A percentile compares a stretch with the other conserved stretches of the same genome.
Conservation (phyloP, 2,113 vertebrate genomes). For the Corapipo altera region DNA sequence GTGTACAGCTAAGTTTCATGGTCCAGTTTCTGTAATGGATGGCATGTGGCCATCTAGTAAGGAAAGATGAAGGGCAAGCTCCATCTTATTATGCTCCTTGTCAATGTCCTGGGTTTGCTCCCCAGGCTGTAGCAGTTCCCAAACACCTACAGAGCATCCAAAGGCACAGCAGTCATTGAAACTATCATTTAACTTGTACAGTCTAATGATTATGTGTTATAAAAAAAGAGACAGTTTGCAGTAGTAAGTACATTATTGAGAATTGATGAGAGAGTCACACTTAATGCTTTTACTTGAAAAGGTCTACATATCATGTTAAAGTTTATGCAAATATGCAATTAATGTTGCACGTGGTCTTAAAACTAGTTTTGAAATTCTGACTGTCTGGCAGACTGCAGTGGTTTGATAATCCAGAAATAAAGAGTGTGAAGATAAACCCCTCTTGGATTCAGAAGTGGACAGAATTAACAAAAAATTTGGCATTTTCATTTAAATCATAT, state of each 20-base stretch:
- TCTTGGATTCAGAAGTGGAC: neutral
- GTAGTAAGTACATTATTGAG: neutral
- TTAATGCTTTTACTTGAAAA: neutral
- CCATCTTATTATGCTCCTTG: neutral
- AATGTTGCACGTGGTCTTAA: neutral
- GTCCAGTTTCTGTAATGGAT: neutral
- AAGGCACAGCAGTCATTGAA: neutral
- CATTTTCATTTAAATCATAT: neutral
- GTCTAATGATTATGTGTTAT: neutral
- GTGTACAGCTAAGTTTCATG: accelerated
- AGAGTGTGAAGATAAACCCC: neutral
- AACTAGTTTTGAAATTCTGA: neutral
- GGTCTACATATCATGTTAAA: neutral
- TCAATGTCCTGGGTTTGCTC: neutral
- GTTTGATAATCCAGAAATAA: neutral
- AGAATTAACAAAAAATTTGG: neutral
- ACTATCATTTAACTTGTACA: neutral
- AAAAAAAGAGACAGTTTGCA: neutral
- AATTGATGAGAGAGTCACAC: neutral
- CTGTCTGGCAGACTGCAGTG: neutral
- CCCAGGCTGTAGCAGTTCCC: neutral
- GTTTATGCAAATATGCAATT: neutral
- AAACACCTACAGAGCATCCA: neutral
- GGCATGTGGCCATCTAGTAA: neutral
- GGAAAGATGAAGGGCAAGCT: neutral